Evolutionary conservation across 2,113 vertebrate genomes (phyloP).

Genomic region (Empidonax traillii): DNA sequence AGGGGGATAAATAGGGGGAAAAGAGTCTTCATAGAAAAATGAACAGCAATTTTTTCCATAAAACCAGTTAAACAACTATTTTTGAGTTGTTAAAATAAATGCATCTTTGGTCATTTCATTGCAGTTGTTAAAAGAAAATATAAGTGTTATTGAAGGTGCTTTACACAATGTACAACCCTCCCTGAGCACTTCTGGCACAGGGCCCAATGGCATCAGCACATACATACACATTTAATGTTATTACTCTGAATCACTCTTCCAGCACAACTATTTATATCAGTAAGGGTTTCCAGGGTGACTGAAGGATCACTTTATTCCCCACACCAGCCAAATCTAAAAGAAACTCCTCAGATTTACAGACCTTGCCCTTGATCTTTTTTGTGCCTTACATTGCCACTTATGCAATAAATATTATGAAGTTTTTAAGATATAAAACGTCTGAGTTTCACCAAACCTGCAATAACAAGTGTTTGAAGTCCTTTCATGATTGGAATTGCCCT

Average conservation of each 20-base stretch:
- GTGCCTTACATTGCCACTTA: not conserved
- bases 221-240: not conserved
- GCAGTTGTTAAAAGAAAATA: not conserved
- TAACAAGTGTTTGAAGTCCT: not conserved
- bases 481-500: not conserved
- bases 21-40: not conserved
- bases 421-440: not conserved
- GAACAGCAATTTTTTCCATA: not conserved
- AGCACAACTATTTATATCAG: not conserved
- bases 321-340: not conserved
- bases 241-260: not conserved
- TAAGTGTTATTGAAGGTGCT: not conserved
- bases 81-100: not conserved
- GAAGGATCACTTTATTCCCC: not conserved
- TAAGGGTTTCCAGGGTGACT: not conserved
- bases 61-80: not conserved
- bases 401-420: not conserved
- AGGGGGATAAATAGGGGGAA: accelerated
- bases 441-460: not conserved
- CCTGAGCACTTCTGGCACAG: not conserved
- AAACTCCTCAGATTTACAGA: not conserved
- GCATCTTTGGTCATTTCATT: not conserved
- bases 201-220: not conserved
- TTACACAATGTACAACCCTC: not conserved
- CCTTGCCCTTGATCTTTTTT: not conserved